phyloP scores from a whole-genome alignment of 2,113 vertebrate species.

The Pomatostomus ruficeps region DNA sequence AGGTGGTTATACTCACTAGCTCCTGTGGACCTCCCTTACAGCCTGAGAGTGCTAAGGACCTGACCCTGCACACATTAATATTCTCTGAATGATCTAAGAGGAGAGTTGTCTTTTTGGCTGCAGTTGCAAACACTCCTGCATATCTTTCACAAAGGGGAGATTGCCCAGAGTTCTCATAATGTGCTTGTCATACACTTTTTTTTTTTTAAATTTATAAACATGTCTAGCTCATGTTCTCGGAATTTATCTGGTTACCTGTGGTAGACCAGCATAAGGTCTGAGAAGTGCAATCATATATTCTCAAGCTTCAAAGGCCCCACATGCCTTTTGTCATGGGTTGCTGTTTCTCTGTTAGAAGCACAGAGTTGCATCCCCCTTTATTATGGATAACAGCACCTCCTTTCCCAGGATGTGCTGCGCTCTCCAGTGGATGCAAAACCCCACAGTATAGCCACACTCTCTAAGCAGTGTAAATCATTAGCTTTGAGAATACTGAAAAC shows the following conservation, averaged over 20 bases:
- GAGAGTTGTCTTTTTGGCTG: neutral
- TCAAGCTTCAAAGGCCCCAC: neutral
- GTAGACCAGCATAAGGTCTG: neutral
- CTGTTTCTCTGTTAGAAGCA: neutral
- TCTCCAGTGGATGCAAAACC: neutral
- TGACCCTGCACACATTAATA: neutral
- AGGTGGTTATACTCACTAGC: rapidly evolving
- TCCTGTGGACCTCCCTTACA: neutral
- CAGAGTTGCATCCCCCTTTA: neutral
- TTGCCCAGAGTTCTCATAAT: neutral
- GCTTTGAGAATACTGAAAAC: neutral
- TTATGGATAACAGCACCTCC: neutral
- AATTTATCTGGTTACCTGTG: neutral
- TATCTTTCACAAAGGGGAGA: neutral
- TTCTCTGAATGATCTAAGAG: neutral
- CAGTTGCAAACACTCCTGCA: neutral
- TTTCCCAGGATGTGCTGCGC: rapidly evolving
- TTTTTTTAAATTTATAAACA: neutral
- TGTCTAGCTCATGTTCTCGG: neutral
- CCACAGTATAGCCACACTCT: neutral
- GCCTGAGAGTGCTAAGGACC: neutral
- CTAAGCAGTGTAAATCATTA: neutral
- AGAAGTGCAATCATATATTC: neutral
- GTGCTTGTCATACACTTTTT: neutral
- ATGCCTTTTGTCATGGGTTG: neutral